These are phyloP conservation scores for Upupa epops DNA, from an alignment of 2,113 vertebrate genomes.

Conservation along the genomic window DNA sequence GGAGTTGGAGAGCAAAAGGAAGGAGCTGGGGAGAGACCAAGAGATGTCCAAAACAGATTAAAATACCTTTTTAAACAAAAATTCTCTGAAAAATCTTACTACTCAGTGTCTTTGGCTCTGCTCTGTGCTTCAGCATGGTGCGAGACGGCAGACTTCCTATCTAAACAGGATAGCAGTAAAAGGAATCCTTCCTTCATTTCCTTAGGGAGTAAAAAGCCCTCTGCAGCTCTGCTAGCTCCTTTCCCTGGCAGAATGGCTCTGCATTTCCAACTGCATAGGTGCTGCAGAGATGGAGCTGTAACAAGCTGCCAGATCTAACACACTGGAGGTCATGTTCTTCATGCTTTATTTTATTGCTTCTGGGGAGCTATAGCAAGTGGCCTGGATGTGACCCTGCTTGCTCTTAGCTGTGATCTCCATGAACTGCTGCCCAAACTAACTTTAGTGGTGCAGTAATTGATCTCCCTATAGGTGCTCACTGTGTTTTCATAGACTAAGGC, in stretches of 20 bases:
- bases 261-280: background rate
- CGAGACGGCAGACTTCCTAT: background rate
- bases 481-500: background rate
- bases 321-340: fast-evolving
- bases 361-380: background rate
- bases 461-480: background rate
- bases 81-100: background rate
- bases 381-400: background rate
- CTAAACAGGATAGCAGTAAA: background rate
- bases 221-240: background rate
- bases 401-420: background rate
- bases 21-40: background rate
- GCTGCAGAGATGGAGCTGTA: background rate
- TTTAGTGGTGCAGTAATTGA: background rate
- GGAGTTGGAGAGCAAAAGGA: background rate
- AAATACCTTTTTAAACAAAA: too few species aligned
- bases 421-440: background rate
- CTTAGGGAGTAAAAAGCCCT: too few species aligned
- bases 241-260: background rate
- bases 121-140: background rate
- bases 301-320: background rate
- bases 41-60: background rate
- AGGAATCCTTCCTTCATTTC: background rate
- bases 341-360: background rate
- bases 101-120: background rate